Percentiles rank a stretch among this genome's conserved stretches.
These are phyloP conservation scores for Aspidiotus destructor DNA, from an alignment of 2,888 invertebrate species.

Conservation along the genomic window DNA sequence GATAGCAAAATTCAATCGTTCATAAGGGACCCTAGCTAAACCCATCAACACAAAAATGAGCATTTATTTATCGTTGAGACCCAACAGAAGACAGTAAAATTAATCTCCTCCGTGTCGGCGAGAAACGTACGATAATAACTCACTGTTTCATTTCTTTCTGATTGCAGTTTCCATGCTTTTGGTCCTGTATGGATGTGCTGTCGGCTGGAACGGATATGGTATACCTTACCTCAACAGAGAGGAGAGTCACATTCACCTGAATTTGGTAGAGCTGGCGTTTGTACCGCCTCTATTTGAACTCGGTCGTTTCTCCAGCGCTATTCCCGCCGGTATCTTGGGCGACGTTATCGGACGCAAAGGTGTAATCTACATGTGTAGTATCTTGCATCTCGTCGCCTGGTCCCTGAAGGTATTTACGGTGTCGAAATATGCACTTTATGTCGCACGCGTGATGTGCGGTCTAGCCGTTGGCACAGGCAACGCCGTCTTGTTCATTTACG, in stretches of 20 bases:
- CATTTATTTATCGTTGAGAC: no score
- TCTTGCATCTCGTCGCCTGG: constrained; percentile 53
- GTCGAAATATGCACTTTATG: constrained; percentile 34
- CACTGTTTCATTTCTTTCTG: not conserved
- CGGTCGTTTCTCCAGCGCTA: constrained; percentile 37
- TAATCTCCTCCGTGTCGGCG: no score
- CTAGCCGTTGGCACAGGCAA: constrained; percentile 37
- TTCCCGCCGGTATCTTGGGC: constrained; percentile 47
- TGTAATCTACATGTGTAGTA: constrained; percentile 46
- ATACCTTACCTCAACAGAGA: constrained; percentile 33
- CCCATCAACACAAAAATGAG: no score
- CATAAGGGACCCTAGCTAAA: no score
- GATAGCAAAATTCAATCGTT: no score
- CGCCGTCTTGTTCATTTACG: constrained; percentile 37
- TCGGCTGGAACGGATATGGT: constrained; percentile 36
- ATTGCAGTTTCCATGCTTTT: constrained; percentile 24
- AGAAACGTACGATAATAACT: no score
- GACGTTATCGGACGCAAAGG: constrained; percentile 50
- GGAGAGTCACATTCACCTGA: constrained; percentile 29
- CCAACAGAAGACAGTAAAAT: no score
- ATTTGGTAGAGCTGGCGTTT: constrained; percentile 33
- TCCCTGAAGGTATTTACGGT: constrained; percentile 33
- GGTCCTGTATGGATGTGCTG: constrained; percentile 34
- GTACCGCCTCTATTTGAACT: constrained; percentile 35
- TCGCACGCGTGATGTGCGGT: constrained; percentile 36